Evolutionary conservation across 2,888 invertebrate species (phyloP), one percentile per base, ranked within the genome.

Genomic region (Agonopterix arenella): DNA sequence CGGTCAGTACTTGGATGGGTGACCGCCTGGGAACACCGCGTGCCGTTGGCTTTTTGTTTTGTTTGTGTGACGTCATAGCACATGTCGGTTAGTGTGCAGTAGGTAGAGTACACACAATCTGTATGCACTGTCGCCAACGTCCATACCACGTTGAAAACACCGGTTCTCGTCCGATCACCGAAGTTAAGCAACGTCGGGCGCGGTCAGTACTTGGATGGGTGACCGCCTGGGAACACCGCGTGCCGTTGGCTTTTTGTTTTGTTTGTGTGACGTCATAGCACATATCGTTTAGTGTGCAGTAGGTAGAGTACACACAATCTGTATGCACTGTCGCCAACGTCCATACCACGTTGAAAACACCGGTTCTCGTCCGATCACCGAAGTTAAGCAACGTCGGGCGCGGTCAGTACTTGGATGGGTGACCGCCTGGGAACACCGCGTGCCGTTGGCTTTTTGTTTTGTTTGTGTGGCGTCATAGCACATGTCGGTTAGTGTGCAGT

Each of bases 91-190:
- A n/a, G n/a, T n/a, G n/a, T n/a, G n/a, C n/a, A n/a, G n/a, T n/a
- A n/a, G n/a, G n/a, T n/a, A n/a, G n/a, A n/a, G n/a, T n/a, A n/a
- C n/a, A n/a, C n/a, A n/a, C n/a, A n/a, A n/a, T n/a, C n/a, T n/a
- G n/a, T n/a, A n/a, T n/a, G n/a, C 18, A 40, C n/a, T n/a, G n/a
- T 51, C 18, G 66, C 65, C 70, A 70, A 72, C 72, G 79, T 79
- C 77, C 81, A 81, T 78, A 83, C 81, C 70, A 83, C 70, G 79
- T 80, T 83, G 80, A 82, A 80, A 61, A 78, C 81, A 81, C 83
- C 80, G 82, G 80, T 80, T 84, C 82, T 83, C 84, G 81, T 84
- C 83, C 82, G 84, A 84, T 84, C 84, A 84, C 84, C 82, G 84
- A 83, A 83, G 81, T 83, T 80, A 84, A 82, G 81, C 82, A 83